Percentiles rank a stretch among this genome's conserved stretches.
These are phyloP conservation scores for Agrotis segetum DNA, from an alignment of 2,888 invertebrate species.

Conservation along the genomic window DNA sequence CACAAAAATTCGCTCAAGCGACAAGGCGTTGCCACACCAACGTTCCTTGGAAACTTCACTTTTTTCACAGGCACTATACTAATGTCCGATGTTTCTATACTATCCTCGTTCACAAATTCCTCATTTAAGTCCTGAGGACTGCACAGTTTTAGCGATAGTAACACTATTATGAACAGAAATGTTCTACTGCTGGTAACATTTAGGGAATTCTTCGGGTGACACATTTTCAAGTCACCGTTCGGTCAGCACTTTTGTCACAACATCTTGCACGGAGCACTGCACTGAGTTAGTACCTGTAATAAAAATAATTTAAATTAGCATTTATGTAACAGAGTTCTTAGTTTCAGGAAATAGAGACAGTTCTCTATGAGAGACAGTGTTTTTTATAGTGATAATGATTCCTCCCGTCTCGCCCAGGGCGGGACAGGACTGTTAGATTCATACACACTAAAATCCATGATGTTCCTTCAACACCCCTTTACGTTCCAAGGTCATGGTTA, in stretches of 20 bases:
- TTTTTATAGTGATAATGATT: too few species aligned
- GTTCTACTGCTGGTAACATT: slow-evolving; percentile 83
- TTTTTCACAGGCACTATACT: slow-evolving; percentile 79
- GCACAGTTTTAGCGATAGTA: slow-evolving; percentile 85
- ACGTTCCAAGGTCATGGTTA: too few species aligned
- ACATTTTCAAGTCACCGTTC: slow-evolving; percentile 77
- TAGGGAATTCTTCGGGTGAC: slow-evolving; percentile 80
- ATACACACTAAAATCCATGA: too few species aligned
- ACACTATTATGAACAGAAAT: slow-evolving; percentile 84
- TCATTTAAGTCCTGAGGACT: slow-evolving; percentile 87
- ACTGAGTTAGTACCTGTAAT: slow-evolving; percentile 77
- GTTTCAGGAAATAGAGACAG: background rate
- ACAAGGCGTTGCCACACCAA: slow-evolving; percentile 81
- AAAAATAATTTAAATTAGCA: slow-evolving; percentile 52
- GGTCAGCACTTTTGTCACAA: slow-evolving; percentile 76
- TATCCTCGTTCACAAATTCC: slow-evolving; percentile 85
- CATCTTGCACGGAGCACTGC: slow-evolving; percentile 70
- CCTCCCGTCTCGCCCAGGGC: too few species aligned
- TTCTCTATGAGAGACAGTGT: background rate
- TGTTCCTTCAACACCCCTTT: too few species aligned
- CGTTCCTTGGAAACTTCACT: slow-evolving; percentile 78
- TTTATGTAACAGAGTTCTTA: too few species aligned
- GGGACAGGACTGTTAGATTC: too few species aligned
- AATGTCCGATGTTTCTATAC: slow-evolving; percentile 77
- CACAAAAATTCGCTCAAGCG: slow-evolving; percentile 92